phyloP scores from a whole-genome alignment of 2,113 vertebrate genomes.

The Tragelaphus buxtoni region DNA sequence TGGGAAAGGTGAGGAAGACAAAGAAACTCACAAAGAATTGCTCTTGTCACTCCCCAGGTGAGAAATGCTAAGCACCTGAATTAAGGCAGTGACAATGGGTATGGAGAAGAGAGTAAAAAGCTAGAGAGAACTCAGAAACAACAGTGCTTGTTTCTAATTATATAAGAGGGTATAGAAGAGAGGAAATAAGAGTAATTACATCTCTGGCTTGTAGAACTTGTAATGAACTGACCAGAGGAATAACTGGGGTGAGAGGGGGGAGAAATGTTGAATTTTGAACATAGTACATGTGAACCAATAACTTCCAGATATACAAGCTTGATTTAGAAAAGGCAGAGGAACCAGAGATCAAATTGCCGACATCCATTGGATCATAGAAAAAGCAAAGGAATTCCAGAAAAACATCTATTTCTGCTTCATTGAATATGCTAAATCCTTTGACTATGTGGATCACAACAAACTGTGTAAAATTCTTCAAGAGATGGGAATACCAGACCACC shows the following conservation, averaged over 20 bases:
- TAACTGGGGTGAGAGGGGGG: background rate
- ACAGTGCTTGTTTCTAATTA: background rate
- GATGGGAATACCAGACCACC: background rate
- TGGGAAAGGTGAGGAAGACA: accelerated
- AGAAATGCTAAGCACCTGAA: background rate
- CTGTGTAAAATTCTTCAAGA: background rate
- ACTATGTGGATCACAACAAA: background rate
- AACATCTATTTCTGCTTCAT: background rate
- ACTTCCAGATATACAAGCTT: background rate
- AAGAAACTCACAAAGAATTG: background rate
- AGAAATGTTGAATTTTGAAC: background rate
- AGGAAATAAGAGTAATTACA: background rate
- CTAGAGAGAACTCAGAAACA: background rate
- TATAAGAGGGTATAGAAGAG: background rate
- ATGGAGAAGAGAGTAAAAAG: background rate
- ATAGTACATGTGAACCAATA: background rate
- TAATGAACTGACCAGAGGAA: background rate
- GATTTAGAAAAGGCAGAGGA: background rate
- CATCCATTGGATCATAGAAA: background rate
- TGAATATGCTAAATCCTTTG: background rate
- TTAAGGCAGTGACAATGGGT: background rate
- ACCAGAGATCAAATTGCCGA: background rate
- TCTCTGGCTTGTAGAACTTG: background rate
- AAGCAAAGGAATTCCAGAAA: background rate
- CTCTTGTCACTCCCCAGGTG: background rate